Evolutionary conservation across 1,140 invertebrate genomes (phyloP), one percentile per base, ranked within the genome.

Genomic region (Araneus ventricosus): DNA sequence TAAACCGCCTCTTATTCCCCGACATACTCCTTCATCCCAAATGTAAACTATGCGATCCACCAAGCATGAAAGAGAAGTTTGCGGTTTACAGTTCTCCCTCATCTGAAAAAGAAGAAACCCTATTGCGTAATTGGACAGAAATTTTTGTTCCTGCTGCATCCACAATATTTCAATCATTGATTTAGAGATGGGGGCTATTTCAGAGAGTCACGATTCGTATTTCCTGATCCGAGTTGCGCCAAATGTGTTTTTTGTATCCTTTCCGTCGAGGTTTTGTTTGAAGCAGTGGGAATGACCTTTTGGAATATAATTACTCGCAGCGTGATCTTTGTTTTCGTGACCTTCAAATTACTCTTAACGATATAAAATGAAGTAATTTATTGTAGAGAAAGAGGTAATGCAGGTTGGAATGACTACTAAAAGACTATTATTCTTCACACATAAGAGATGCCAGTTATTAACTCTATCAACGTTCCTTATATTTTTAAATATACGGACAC

Each of bases 41-140:
- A 75, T 75, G 34, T 34, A 75, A 22, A 75, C 70, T 75, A 17
- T 37, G 70, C 20, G 30, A 17, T 75, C 70, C 34, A 20, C 70
- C 34, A 75, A 75, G 27, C 70, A 75, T 75, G 30, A 34, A 30
- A 34, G 30, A 75, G 20, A 4, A 20, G 30, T 75, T 75, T 67
- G 63, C 27, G 63, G 63, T 67, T 63, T 63, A n/a, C 67, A 4
- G 27, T 75, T 34, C 14, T 34, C 34, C 70, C 70, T 75, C 70
- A 34, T 75, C 70, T 6, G 4, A 20, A 37, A 20, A 5, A 37
- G 30, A 34, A 75, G 70, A 34, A 75, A 34, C 34, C 10, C 17
- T 17, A 75, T 75, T 75, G 70, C 70, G 70, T 75, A 75, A 75
- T 75, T 75, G 70, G 27, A 34, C 30, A 34, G 70, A 37, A 75